These are phyloP conservation scores for Sturnus vulgaris DNA, from an alignment of 2,113 vertebrate species.

Conservation along the genomic window DNA sequence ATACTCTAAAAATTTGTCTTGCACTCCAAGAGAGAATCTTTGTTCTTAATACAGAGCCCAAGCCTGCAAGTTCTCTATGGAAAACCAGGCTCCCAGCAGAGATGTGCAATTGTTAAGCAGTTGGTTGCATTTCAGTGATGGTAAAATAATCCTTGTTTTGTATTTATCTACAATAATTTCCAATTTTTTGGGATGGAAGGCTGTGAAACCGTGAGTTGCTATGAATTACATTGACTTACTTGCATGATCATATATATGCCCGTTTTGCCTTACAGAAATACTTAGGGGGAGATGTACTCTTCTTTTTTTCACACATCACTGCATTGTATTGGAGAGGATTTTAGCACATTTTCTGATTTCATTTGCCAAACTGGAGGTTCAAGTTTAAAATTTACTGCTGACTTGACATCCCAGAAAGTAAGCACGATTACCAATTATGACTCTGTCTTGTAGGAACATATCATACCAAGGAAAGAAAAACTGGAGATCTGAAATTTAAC, in stretches of 20 bases:
- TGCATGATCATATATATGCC: not conserved
- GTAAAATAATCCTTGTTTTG: not conserved
- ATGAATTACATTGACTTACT: not conserved
- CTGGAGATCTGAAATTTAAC: not conserved
- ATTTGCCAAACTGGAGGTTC: not conserved
- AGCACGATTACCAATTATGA: not conserved
- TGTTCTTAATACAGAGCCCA: not conserved
- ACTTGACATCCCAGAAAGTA: not conserved
- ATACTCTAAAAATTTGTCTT: not conserved
- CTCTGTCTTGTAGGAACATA: not conserved
- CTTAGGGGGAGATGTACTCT: not conserved
- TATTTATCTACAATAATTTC: not conserved
- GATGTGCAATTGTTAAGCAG: not conserved
- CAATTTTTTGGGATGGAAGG: not conserved
- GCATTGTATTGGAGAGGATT: not conserved
- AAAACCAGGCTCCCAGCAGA: not conserved
- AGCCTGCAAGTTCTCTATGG: not conserved
- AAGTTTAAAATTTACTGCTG: not conserved
- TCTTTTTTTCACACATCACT: not conserved
- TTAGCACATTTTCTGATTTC: constrained; percentile 1
- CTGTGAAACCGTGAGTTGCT: not conserved
- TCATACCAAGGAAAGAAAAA: not conserved
- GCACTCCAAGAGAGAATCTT: not conserved
- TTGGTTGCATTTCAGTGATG: not conserved
- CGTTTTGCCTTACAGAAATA: not conserved